Base-by-base conservation (phyloP, 2,888 invertebrate species). In the Sinohyriopsis cumingii region DNA sequence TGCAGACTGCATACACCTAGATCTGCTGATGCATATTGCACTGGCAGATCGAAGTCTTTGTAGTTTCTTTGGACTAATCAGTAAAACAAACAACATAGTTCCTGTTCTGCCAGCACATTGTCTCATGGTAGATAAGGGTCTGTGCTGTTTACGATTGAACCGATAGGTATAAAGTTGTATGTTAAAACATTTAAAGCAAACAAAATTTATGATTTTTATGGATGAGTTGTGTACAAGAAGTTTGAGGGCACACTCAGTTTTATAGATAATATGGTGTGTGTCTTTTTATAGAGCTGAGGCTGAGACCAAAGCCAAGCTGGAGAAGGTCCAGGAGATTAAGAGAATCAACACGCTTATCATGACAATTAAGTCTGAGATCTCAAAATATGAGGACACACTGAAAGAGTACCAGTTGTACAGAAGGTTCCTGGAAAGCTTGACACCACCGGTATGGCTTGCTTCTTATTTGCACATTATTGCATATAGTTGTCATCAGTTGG, bases 361-460 rank as follows among this genome's bases (percentile, higher is more conserved):
- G 86, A 78, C 87, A 9, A 86, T 90, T 25, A 89, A 89, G 74
- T 89, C 90, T 66, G 90, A 90, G 72, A 90, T 90, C 53, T 87
- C 89, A 45, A 90, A 90, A 72, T 87, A 89, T 77, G 90, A 90
- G 75, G 90, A 90, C 74, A 88, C 86, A 24, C 79, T 90, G 22
- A 90, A 89, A 74, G 90, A 90, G 78, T 90, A 89, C 69, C 88
- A 89, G 74, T 81, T 88, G 73, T 90, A 90, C 77, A 85, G 89
- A 73, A 79, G 80, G 15, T 90, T 90, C 77, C 80, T 90, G 55
- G 89, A 89, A 54, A 81, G 82, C 25, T 82, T 90, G 18, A 89
- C 89, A 59, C 90, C 90, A 25, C 80, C 82, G 75, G 90, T 89
- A 75, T 71, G 79, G 66, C 18, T n/a, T 15, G 15, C 1, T 3